These are phyloP conservation scores for Chelmon rostratus DNA, from an alignment of 2,797 vertebrate genomes.

Conservation along the genomic window DNA sequence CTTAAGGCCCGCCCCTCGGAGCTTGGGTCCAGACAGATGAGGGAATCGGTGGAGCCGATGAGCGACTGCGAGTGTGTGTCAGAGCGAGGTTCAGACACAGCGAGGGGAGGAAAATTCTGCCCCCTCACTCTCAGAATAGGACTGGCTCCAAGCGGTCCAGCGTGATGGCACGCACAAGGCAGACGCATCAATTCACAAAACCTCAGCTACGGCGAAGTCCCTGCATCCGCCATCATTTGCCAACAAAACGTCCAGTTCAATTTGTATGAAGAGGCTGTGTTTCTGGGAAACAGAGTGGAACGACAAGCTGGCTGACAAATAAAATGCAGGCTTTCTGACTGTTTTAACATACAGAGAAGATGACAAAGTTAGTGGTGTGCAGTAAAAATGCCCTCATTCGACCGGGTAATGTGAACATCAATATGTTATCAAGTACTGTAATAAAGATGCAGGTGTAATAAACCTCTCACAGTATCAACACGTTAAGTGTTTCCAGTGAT, in stretches of 20 bases:
- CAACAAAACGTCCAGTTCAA: slow-evolving; percentile 48
- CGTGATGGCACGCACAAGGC: slow-evolving; percentile 45
- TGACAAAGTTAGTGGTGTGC: neutral
- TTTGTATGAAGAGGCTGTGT: slow-evolving; percentile 31
- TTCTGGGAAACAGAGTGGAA: slow-evolving; percentile 20
- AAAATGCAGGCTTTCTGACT: neutral
- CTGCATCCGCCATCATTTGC: slow-evolving; percentile 22
- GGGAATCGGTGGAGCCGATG: slow-evolving; percentile 35
- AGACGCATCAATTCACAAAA: slow-evolving; percentile 49
- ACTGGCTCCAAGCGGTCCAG: slow-evolving; percentile 59
- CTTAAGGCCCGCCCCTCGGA: slow-evolving; percentile 36
- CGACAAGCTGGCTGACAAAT: slow-evolving; percentile 7
- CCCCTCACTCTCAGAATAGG: slow-evolving; percentile 53
- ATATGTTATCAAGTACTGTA: neutral
- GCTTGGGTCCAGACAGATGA: slow-evolving; percentile 46
- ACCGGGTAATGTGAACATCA: neutral
- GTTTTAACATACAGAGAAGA: neutral
- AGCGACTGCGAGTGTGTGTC: slow-evolving; percentile 31
- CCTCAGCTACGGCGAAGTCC: slow-evolving; percentile 40
- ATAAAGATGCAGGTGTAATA: neutral
- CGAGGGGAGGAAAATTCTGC: slow-evolving; percentile 32
- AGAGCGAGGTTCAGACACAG: slow-evolving; percentile 37
- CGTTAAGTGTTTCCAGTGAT: neutral
- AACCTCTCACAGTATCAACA: neutral
- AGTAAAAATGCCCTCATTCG: neutral